A percentile compares a stretch with the other conserved stretches of the same genome.
Conservation (phyloP, 2,888 invertebrate species). For the Acleris literana region DNA sequence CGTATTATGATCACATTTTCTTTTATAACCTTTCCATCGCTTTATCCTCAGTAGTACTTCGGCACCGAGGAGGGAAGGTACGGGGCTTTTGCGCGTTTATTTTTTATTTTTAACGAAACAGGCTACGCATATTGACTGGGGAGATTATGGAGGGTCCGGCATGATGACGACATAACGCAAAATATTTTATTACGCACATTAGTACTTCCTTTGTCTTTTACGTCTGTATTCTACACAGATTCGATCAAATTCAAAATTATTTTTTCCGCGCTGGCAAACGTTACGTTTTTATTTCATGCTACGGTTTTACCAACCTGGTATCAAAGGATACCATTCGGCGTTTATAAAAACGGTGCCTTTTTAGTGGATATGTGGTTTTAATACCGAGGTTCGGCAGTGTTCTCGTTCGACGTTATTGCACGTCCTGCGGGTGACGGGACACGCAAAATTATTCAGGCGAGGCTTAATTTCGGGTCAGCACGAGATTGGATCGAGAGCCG, state of each 20-base stretch:
- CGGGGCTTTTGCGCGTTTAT: slow-evolving; percentile 60
- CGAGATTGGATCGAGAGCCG: slow-evolving; percentile 34
- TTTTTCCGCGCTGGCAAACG: background rate
- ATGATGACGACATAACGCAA: slow-evolving; percentile 57
- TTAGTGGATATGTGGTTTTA: slow-evolving; percentile 16
- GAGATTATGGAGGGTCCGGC: slow-evolving; percentile 52
- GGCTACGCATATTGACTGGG: slow-evolving; percentile 54
- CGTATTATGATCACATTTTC: slow-evolving; percentile 74
- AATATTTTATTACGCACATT: slow-evolving; percentile 65
- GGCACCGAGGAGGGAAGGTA: slow-evolving; percentile 44
- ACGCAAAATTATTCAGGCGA: slow-evolving; percentile 33
- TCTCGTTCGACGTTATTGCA: slow-evolving; percentile 31
- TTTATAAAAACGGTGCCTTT: slow-evolving; percentile 19
- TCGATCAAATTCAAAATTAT: background rate
- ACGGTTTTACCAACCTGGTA: background rate
- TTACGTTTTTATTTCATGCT: background rate
- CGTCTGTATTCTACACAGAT: background rate
- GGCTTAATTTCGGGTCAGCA: slow-evolving; percentile 34
- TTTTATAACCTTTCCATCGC: slow-evolving; percentile 65
- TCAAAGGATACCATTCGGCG: slow-evolving; percentile 5
- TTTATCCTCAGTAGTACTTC: slow-evolving; percentile 53
- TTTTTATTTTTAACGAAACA: slow-evolving; percentile 66
- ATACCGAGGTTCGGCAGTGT: slow-evolving; percentile 13
- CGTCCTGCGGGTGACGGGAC: slow-evolving; percentile 29
- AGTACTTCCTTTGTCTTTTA: slow-evolving; percentile 47